Percentiles rank a stretch among this genome's conserved stretches.
Evolutionary conservation across 2,113 vertebrate genomes (phyloP).

Genomic region (Stigmatopora argus): DNA sequence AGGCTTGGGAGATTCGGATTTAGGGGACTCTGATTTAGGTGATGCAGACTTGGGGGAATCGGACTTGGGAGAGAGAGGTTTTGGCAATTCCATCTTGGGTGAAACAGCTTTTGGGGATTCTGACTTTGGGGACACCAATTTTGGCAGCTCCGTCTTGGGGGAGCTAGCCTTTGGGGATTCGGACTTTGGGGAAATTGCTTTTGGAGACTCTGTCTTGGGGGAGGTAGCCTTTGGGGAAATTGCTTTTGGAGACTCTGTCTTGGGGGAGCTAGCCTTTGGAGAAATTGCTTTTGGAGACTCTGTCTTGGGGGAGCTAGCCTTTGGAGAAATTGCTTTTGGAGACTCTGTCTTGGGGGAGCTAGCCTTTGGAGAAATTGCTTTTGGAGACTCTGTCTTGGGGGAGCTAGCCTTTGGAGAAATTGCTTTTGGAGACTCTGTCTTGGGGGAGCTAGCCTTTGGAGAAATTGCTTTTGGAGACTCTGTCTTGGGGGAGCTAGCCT

Average conservation of each 20-base stretch:
- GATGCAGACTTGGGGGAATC: constrained; percentile 29
- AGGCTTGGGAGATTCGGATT: constrained; percentile 29
- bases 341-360: constrained; percentile 24
- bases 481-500: constrained; percentile 23
- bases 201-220: constrained; percentile 15
- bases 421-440: constrained; percentile 6
- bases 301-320: constrained; percentile 21
- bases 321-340: constrained; percentile 22
- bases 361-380: constrained; percentile 18
- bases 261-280: constrained; percentile 28
- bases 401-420: constrained; percentile 27
- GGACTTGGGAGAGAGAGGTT: constrained; percentile 29
- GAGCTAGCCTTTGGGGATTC: constrained; percentile 10
- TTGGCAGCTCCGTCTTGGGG: constrained; percentile 17
- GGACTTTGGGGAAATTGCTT: constrained; percentile 5
- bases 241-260: constrained; percentile 9
- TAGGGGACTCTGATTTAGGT: constrained; percentile 31
- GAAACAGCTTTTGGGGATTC: constrained; percentile 23
- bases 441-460: constrained; percentile 29
- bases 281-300: constrained; percentile 14
- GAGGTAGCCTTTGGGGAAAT: not conserved
- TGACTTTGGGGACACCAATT: constrained; percentile 8
- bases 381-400: constrained; percentile 28
- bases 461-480: constrained; percentile 30
- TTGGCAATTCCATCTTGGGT: constrained; percentile 31